Conservation (phyloP, 2,797 vertebrate genomes). For the Aeoliscus strigatus region DNA sequence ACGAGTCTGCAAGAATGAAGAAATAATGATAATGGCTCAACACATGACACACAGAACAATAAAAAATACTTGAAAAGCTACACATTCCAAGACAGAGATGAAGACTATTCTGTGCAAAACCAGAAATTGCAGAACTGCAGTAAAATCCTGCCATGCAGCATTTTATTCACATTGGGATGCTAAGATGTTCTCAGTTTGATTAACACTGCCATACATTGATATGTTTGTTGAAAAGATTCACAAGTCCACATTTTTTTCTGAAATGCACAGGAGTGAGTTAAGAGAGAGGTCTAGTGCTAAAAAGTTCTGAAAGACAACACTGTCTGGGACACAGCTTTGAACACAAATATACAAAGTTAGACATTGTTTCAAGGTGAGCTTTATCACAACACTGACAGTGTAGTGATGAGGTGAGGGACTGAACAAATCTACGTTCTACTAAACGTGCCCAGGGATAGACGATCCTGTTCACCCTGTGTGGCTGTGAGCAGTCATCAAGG, state of each 20-base stretch:
- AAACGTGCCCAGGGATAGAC: neutral
- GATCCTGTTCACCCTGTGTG: conserved; percentile 16
- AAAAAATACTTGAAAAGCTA: conserved; percentile 46
- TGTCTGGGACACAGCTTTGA: neutral
- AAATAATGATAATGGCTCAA: conserved; percentile 78
- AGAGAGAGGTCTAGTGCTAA: conserved; percentile 1
- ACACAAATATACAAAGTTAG: neutral
- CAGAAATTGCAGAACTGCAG: conserved; percentile 22
- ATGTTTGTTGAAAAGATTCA: conserved; percentile 12
- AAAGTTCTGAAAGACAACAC: neutral
- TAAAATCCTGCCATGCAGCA: neutral
- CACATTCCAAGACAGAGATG: conserved; percentile 22
- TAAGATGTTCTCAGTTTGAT: neutral
- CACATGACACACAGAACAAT: conserved; percentile 53
- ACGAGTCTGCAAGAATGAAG: conserved; percentile 95
- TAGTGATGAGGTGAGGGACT: conserved; percentile 6
- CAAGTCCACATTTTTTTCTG: conserved; percentile 7
- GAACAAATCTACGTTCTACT: conserved; percentile 7
- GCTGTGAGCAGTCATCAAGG: conserved; percentile 13
- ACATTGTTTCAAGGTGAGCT: conserved; percentile 1
- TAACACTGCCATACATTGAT: neutral
- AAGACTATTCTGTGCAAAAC: conserved; percentile 25
- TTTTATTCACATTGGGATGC: conserved; percentile 5
- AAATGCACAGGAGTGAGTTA: conserved; percentile 7
- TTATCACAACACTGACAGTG: conserved; percentile 2